Conservation (phyloP, 2,888 invertebrate species). For the Eupeodes latifasciatus region DNA sequence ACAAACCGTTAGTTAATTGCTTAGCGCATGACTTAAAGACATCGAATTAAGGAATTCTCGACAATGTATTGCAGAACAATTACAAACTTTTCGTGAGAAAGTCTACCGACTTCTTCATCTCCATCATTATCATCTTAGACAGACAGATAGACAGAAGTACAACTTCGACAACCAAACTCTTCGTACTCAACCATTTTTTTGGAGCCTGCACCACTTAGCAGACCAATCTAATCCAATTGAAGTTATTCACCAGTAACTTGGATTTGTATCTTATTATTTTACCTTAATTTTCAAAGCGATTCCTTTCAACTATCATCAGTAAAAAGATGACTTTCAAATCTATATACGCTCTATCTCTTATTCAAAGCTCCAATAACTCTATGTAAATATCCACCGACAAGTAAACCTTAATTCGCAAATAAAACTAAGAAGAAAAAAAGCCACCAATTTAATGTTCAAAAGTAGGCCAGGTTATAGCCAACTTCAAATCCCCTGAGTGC, state of each 20-base stretch:
- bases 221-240: constrained; percentile 51
- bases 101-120: constrained; percentile 30
- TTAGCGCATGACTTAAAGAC: constrained; percentile 8
- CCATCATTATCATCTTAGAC: background rate
- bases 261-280: background rate
- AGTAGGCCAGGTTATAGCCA: constrained; percentile 63
- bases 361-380: constrained; percentile 26
- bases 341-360: background rate
- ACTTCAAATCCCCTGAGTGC: constrained; percentile 54
- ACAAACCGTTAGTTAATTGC: background rate
- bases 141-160: too few species aligned
- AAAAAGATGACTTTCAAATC: constrained; percentile 70
- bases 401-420: constrained; percentile 33
- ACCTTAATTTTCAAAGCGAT: constrained; percentile 47
- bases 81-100: constrained; percentile 64
- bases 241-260: constrained; percentile 4
- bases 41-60: constrained; percentile 19
- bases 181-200: background rate
- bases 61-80: constrained; percentile 39
- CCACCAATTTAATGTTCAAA: constrained; percentile 58
- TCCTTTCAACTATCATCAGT: constrained; percentile 18
- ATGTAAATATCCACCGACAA: constrained; percentile 55
- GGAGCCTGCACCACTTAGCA: constrained; percentile 4
- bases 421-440: constrained; percentile 7
- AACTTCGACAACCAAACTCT: background rate